Evolutionary conservation across 2,113 vertebrate species (phyloP), one percentile per base, ranked within the genome.

Genomic region (Atlantisia rogersi): DNA sequence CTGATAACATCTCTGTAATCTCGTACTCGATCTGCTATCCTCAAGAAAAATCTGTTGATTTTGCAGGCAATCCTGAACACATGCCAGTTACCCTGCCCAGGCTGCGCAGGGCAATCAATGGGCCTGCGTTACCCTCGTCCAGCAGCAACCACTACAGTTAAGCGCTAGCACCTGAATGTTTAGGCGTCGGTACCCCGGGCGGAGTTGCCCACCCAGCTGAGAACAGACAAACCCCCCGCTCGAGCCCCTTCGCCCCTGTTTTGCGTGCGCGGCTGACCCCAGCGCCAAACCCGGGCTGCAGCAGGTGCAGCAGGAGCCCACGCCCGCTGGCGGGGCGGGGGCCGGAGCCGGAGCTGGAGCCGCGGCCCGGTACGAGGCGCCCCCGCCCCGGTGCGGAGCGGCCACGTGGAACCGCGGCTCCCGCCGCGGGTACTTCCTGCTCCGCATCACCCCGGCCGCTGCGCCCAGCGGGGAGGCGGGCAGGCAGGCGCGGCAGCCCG

Each of bases 401-500:
- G 97, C 96, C 97, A 98, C 97, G 97, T 98, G 97, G 97, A 98
- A 94, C 68, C 28, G 83, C 87, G 55, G 92, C 90, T 39, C 88
- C 83, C 10, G 95, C 95, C 8, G 91, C 92, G 7, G 94, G 71
- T 65, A 96, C 97, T 98, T 98, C 97, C 97, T 97, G 97, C 97
- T 97, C 91, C 55, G 73, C 71, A 59, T 68, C 28, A 13, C 56
- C 44, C 42, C 63, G 31, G 65, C 86, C 46, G 24, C 46, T 22
- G 56, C 44, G 52, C 9, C 50, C 90, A 58, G 93, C 76, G 79
- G 53, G 63, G 25, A 79, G 77, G 85, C 64, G 48, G 55, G 26
- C 32, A 74, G 77, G 82, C 65, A 55, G 55, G 26, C 32, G 79
- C 42, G 42, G 67, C 50, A 46, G 65, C 56, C 26, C 11, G 73